A percentile compares a stretch with the other conserved stretches of the same genome.
phyloP scores from a whole-genome alignment of 2,888 invertebrate genomes.

The Chaetogeoica ovagalla region DNA sequence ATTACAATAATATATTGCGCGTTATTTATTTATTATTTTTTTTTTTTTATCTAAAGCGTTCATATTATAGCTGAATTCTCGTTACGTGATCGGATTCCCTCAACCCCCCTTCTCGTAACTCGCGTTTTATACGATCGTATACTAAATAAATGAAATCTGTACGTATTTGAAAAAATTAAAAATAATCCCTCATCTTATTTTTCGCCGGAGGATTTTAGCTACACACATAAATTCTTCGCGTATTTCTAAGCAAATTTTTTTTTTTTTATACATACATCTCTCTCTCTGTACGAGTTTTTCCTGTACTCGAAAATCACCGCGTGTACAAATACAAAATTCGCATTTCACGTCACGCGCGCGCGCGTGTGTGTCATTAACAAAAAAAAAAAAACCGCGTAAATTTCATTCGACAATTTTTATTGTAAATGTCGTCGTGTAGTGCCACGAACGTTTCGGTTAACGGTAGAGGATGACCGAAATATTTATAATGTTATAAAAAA shows the following conservation, averaged over 20 bases:
- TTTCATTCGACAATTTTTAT: conserved; percentile 40
- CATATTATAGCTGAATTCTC: conserved; percentile 7
- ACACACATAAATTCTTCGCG: background rate
- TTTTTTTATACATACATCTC: too few relatives aligned
- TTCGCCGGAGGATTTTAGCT: too few relatives aligned
- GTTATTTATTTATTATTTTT: background rate
- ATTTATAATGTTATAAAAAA: too few relatives aligned
- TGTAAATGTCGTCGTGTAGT: background rate
- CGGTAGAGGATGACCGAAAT: background rate
- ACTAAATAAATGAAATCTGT: background rate
- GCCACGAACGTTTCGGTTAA: conserved; percentile 21
- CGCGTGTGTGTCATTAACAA: background rate
- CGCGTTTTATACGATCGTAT: background rate
- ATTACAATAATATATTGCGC: conserved; percentile 18
- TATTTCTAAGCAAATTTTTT: background rate
- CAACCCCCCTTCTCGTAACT: conserved; percentile 1
- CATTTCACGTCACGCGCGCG: background rate
- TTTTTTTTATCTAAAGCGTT: conserved; percentile 5
- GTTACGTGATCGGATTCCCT: background rate
- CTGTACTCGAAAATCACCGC: background rate
- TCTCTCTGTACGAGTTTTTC: too few relatives aligned
- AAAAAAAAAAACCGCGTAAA: conserved; percentile 23
- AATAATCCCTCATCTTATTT: too few relatives aligned
- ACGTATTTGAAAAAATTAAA: too few relatives aligned
- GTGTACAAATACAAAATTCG: background rate